A percentile compares a stretch with the other conserved stretches of the same genome.
Evolutionary conservation across 2,113 vertebrate genomes (phyloP).

Genomic region (Perca schrenkii): DNA sequence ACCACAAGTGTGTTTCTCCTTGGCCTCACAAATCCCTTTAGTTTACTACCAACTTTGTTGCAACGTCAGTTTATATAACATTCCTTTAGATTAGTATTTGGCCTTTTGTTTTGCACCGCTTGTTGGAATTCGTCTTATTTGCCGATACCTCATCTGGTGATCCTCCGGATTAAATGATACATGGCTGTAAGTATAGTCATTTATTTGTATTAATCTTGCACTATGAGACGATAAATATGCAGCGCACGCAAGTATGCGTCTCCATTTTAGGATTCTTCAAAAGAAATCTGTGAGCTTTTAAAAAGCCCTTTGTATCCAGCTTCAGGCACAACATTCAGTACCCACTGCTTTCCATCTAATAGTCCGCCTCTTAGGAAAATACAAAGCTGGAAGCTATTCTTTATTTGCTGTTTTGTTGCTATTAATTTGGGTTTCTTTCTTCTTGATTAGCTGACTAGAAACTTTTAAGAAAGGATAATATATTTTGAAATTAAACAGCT

Average conservation of each 20-base stretch:
- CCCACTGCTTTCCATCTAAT: slow-evolving; percentile 42
- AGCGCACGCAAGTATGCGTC: slow-evolving; percentile 48
- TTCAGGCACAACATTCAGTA: slow-evolving; percentile 59
- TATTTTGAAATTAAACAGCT: slow-evolving; percentile 46
- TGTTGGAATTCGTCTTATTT: slow-evolving; percentile 53
- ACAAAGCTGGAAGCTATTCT: slow-evolving; percentile 41
- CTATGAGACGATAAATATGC: slow-evolving; percentile 16
- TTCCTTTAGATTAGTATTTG: slow-evolving; percentile 19
- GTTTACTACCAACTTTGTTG: slow-evolving; percentile 61
- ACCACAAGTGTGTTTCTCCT: slow-evolving; percentile 37
- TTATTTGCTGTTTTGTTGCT: slow-evolving; percentile 45
- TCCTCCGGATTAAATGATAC: slow-evolving; percentile 47
- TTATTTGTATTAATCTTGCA: slow-evolving; percentile 52
- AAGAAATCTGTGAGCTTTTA: slow-evolving; percentile 55
- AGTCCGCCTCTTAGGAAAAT: slow-evolving; percentile 54
- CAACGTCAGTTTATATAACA: slow-evolving; percentile 38
- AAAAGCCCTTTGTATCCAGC: slow-evolving; percentile 63
- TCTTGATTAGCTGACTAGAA: slow-evolving; percentile 35
- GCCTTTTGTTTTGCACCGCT: slow-evolving; percentile 1
- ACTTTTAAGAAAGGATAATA: slow-evolving; percentile 32
- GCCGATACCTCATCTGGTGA: slow-evolving; percentile 37
- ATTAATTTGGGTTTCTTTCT: slow-evolving; percentile 40
- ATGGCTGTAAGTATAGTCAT: background rate
- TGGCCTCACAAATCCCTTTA: slow-evolving; percentile 15
- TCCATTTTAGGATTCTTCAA: slow-evolving; percentile 56